Conservation (phyloP, 2,797 vertebrate genomes). For the Macrochelys suwanniensis region DNA sequence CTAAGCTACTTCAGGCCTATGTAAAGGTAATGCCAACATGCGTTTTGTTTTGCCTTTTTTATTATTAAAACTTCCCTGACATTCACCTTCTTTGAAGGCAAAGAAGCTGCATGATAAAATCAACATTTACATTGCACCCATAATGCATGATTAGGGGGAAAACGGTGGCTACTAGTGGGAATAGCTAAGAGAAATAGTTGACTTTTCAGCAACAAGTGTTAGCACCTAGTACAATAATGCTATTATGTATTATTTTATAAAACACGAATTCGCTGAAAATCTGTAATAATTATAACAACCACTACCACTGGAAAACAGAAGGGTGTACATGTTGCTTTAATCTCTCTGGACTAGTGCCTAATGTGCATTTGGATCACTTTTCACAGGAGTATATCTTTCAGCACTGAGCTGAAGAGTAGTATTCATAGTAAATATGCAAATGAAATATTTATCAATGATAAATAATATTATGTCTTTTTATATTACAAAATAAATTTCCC, state of each 20-base stretch:
- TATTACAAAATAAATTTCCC: not conserved
- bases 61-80: slow-evolving; percentile 15
- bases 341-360: not conserved
- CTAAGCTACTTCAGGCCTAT: not conserved
- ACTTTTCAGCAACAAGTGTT: not conserved
- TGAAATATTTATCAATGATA: not conserved
- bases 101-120: slow-evolving; percentile 10
- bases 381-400: not conserved
- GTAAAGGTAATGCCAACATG: not conserved
- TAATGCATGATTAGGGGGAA: not conserved
- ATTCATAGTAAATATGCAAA: not conserved
- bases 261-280: not conserved
- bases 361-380: not conserved
- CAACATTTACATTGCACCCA: slow-evolving; percentile 23
- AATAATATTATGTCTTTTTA: not conserved
- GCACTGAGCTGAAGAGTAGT: not conserved
- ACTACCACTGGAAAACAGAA: not conserved
- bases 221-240: not conserved
- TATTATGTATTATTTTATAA: not conserved
- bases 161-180: not conserved
- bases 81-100: not conserved
- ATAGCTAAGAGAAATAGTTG: not conserved
- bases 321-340: not conserved
- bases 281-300: not conserved
- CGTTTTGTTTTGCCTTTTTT: not conserved